Evolutionary conservation across 2,888 invertebrate species (phyloP).

Genomic region (Caenorhabditis zanzibari): DNA sequence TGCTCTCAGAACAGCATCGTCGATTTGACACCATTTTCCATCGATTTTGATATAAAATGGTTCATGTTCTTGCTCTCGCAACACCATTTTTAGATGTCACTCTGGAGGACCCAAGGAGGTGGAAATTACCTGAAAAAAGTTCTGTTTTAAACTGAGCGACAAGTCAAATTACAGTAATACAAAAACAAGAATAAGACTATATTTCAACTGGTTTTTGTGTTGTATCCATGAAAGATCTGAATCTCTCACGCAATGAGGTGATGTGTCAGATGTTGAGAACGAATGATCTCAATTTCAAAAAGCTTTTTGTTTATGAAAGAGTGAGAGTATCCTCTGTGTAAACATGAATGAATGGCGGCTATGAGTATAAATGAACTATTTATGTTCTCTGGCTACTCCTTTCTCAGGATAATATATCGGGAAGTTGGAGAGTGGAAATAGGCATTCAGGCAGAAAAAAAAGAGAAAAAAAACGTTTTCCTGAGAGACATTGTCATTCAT

Average conservation of each 20-base stretch:
- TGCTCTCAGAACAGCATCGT: slow-evolving; percentile 75
- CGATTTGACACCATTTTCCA: slow-evolving; percentile 80
- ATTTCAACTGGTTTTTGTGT: slow-evolving; percentile 11
- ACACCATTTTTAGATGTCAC: slow-evolving; percentile 73
- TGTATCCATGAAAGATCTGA: slow-evolving; percentile 17
- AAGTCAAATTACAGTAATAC: not conserved
- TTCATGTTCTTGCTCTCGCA: slow-evolving; percentile 77
- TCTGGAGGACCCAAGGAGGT: slow-evolving; percentile 21
- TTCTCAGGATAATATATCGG: not conserved
- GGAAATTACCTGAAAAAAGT: slow-evolving; percentile 4
- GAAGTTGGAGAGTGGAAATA: not conserved
- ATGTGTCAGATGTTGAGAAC: slow-evolving; percentile 24
- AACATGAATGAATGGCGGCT: not conserved
- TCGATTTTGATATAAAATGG: slow-evolving; percentile 81
- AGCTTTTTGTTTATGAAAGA: not conserved
- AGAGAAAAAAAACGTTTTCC: not conserved
- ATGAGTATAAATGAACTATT: not conserved
- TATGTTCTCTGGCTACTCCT: not conserved
- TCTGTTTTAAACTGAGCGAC: not conserved
- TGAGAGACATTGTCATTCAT: slow-evolving; percentile 32
- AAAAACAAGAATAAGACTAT: not conserved
- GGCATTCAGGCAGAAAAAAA: not conserved
- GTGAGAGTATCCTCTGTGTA: not conserved
- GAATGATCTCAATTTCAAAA: not conserved
- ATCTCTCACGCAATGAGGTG: slow-evolving; percentile 17